Percentiles rank a stretch among this genome's conserved stretches.
These are phyloP conservation scores for Heterodera carotae DNA, from an alignment of 1,140 invertebrate species.

Conservation along the genomic window DNA sequence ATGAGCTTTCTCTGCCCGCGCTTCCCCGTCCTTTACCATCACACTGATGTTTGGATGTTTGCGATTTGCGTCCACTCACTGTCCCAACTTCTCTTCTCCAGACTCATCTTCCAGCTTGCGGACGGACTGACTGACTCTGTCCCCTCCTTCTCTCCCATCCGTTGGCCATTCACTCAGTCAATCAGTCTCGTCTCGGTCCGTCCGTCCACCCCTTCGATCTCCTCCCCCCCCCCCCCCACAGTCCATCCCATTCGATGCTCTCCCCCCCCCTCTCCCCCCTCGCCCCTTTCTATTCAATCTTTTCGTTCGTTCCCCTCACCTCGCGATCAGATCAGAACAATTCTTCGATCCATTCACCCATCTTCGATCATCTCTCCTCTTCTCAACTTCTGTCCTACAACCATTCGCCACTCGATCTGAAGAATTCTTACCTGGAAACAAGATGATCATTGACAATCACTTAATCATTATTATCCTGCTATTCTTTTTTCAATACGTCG, in stretches of 20 bases:
- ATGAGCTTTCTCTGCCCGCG: not conserved
- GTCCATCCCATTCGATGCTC: not conserved
- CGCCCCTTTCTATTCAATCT: no score
- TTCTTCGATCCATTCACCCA: not conserved
- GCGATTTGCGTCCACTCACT: constrained; percentile 2
- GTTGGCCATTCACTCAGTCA: not conserved
- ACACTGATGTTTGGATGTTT: no score
- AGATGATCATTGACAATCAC: not conserved
- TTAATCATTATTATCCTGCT: not conserved
- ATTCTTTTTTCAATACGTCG: not conserved
- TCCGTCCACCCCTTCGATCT: not conserved
- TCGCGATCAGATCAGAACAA: not conserved
- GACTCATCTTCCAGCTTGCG: not conserved
- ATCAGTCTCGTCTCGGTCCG: not conserved
- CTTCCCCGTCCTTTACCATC: not conserved
- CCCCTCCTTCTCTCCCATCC: not conserved
- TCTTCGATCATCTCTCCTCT: not conserved
- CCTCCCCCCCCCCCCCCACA: not conserved
- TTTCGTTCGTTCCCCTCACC: no score
- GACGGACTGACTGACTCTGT: not conserved
- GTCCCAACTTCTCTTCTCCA: not conserved
- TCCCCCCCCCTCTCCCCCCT: not conserved
- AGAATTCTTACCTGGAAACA: not conserved
- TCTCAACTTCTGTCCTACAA: not conserved
- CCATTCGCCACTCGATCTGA: not conserved